Evolutionary conservation across 2,113 vertebrate species (phyloP).

Genomic region (Grus americana): DNA sequence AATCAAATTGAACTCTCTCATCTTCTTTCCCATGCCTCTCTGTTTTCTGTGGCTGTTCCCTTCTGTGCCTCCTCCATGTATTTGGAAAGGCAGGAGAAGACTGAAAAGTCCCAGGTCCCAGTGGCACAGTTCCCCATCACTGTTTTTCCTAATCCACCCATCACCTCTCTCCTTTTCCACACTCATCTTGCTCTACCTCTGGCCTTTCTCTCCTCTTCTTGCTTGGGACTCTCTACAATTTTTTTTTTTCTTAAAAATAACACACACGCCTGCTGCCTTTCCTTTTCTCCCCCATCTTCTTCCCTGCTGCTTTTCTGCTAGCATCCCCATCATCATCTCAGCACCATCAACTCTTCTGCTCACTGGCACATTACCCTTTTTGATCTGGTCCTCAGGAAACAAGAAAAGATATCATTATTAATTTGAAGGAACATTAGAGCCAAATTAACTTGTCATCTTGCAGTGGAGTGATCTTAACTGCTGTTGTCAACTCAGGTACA

Average conservation of each 20-base stretch:
- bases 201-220: not conserved
- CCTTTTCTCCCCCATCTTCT: not conserved
- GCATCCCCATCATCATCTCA: not conserved
- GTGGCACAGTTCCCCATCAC: not conserved
- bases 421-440: constrained; percentile 3
- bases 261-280: not conserved
- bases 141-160: not conserved
- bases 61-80: not conserved
- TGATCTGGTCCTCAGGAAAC: not conserved
- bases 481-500: not conserved
- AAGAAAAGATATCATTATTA: not conserved
- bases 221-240: not conserved
- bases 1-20: constrained; percentile 3
- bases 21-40: constrained; percentile 2
- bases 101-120: not conserved
- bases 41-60: not conserved
- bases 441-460: not conserved
- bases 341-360: not conserved
- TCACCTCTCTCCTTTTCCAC: not conserved
- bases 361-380: not conserved
- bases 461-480: not conserved
- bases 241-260: not conserved
- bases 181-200: not conserved
- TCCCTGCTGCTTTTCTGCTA: not conserved
- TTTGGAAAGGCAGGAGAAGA: not conserved